phyloP scores from a whole-genome alignment of 2,113 vertebrate genomes.

The Epinephelus fuscoguttatus region DNA sequence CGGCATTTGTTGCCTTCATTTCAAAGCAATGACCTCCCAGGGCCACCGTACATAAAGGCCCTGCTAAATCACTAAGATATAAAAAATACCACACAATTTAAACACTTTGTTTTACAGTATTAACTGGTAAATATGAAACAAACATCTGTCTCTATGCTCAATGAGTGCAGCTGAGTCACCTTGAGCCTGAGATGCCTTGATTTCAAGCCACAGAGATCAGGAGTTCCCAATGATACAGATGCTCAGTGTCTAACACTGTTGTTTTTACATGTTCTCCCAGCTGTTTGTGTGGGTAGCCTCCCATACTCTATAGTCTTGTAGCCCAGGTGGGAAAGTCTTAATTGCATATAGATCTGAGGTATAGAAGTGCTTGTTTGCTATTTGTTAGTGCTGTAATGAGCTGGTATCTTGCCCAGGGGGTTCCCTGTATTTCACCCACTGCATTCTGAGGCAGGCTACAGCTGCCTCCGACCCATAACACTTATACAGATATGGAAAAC shows the following conservation, averaged over 20 bases:
- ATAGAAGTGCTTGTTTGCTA: background rate
- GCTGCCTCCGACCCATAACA: background rate
- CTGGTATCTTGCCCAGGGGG: background rate
- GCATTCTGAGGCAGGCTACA: background rate
- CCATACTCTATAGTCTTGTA: background rate
- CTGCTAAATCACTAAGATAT: too few species aligned
- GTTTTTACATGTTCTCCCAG: background rate
- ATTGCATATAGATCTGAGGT: slow-evolving; percentile 1
- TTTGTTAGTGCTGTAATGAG: slow-evolving; percentile 1
- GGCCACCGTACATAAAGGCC: too few species aligned
- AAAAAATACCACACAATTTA: too few species aligned
- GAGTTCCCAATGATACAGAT: background rate
- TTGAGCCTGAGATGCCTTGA: background rate
- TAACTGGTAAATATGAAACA: too few species aligned
- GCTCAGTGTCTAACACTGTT: background rate
- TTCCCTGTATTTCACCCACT: background rate
- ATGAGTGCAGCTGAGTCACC: background rate
- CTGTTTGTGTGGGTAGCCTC: background rate
- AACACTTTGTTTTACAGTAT: too few species aligned
- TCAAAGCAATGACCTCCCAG: too few species aligned
- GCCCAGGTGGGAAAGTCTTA: background rate
- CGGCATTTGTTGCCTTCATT: too few species aligned
- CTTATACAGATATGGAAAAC: background rate
- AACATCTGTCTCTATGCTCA: background rate
- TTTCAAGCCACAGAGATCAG: background rate